Evolutionary conservation across 2,888 invertebrate genomes (phyloP), one percentile per base, ranked within the genome.

Genomic region (Tetropium fuscum): DNA sequence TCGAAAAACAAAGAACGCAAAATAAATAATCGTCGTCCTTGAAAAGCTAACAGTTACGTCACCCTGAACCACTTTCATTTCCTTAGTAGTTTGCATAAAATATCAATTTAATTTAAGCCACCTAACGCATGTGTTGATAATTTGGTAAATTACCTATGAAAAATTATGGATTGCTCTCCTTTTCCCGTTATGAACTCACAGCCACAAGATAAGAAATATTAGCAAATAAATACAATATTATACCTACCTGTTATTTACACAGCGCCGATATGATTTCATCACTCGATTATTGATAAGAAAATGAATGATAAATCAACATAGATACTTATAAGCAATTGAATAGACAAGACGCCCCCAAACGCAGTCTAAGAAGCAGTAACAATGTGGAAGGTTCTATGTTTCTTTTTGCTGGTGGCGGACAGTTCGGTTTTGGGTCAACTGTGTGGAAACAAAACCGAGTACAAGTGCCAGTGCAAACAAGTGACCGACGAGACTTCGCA

Each of bases 391-490:
- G 16, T 47, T 22, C n/a, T 60, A 38, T 40, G 47, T 1, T 10
- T 55, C 18, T 53, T 38, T 18, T 58, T 58, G 11, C 15, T 61
- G 40, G 5, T 59, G 41, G 40, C 38, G 13, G 16, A 15, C 53
- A 44, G 57, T 61, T 60, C 58, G 45, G 34, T 53, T 27, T 32
- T 11, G 5, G 22, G 59, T 41, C 51, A 63, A 22, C 10, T 66
- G 30, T 71, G 64, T 58, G 57, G 58, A 11, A 64, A 70, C 27
- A 63, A 62, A 15, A 57, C 43, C 8, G 57, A 63, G 34, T 58
- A 66, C 16, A 67, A 63, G 20, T 75, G 76, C 53, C 45, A 66
- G 16, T 77, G 75, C 54, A 66, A 62, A 34, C 63, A 62, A 30
- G 47, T 55, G 25, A 70, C 68, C 3, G 64, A 74, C 44, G 51